Base-by-base conservation (phyloP, 2,888 invertebrate genomes). In the Hyposoter didymator region DNA sequence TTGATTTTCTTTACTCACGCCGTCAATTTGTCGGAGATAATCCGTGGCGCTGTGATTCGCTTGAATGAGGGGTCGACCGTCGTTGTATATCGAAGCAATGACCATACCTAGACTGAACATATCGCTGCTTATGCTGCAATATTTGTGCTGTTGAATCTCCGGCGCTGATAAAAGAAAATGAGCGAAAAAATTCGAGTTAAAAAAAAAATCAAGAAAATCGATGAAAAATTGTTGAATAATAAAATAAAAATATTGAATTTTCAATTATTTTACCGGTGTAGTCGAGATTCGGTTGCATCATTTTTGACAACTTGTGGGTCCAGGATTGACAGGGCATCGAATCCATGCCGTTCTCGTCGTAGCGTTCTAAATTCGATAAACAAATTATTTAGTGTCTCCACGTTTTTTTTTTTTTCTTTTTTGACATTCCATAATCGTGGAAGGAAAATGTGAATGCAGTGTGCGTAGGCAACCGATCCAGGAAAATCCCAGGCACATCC, bases 91-190 rank as follows among this genome's bases (percentile, higher is more conserved):
- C 83, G 99, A 96, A 93, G 98, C 98, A 90, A 99, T 97, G 78
- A 99, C 97, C 96, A 99, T 97, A 22, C 99, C 99, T 89, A 99
- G 95, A 0, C 99, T 98, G 94, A 97, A 99, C 97, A 99, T 99
- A 94, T 99, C 99, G 90, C 98, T 98, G 66, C 97, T 95, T 78
- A 97, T 97, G 92, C 97, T 98, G 94, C 97, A 97, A 72, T 96
- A 95, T 39, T 97, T 97, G 90, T 96, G 96, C 39, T 96, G 95
- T 94, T 99, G 99, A 64, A 97, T 96, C 95, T 99, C 99, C 0
- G 99, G 99, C 76, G 99, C 99, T 97, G 95, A 94, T 94, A 78
- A 22, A 19, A 59, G 17, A 52, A 70, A 14, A n/a, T 32, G 14
- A 43, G 5, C 5, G 55, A 69, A 8, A 47, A 28, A 78, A 19